A percentile compares a stretch with the other conserved stretches of the same genome.
Evolutionary conservation across 2,888 invertebrate species (phyloP).

Genomic region (Drosophila subsilvestris): DNA sequence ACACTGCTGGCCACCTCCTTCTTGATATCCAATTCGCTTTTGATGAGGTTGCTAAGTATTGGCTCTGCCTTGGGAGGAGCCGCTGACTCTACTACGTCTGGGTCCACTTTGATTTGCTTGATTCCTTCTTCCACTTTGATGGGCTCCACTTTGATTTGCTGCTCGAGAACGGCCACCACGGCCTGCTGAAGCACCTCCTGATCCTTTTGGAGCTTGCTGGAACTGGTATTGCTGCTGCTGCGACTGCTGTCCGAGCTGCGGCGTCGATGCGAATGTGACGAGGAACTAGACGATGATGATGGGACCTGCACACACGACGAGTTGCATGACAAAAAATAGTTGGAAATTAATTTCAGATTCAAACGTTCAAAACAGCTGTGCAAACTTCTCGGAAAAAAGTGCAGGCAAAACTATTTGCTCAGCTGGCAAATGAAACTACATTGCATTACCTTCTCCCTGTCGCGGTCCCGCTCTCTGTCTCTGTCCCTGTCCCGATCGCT

Average conservation of each 20-base stretch:
- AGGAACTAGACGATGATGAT: slow-evolving; percentile 67
- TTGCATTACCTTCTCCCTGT: slow-evolving; percentile 41
- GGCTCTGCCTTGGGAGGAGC: slow-evolving; percentile 8
- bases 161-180: slow-evolving; percentile 31
- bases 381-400: not conserved
- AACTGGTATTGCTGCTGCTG: slow-evolving; percentile 42
- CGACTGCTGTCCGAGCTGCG: slow-evolving; percentile 82
- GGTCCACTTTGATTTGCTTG: slow-evolving; percentile 24
- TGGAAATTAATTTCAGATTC: slow-evolving; percentile 2
- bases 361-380: not conserved
- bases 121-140: slow-evolving; percentile 18
- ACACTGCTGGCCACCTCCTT: slow-evolving; percentile 50
- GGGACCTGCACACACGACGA: slow-evolving; percentile 41
- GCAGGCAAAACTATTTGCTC: not conserved
- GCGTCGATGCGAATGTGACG: slow-evolving; percentile 72
- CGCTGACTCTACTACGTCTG: not conserved
- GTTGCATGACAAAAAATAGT: not conserved
- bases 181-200: slow-evolving; percentile 36
- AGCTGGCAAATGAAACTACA: slow-evolving; percentile 7
- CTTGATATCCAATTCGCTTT: slow-evolving; percentile 58
- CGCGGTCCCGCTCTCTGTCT: slow-evolving; percentile 52
- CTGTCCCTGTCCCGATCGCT: slow-evolving; percentile 61
- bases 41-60: slow-evolving; percentile 54
- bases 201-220: slow-evolving; percentile 43
- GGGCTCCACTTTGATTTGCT: slow-evolving; percentile 52